Evolutionary conservation across 2,113 vertebrate species (phyloP), one percentile per base, ranked within the genome.

Genomic region (Eonycteris spelaea): DNA sequence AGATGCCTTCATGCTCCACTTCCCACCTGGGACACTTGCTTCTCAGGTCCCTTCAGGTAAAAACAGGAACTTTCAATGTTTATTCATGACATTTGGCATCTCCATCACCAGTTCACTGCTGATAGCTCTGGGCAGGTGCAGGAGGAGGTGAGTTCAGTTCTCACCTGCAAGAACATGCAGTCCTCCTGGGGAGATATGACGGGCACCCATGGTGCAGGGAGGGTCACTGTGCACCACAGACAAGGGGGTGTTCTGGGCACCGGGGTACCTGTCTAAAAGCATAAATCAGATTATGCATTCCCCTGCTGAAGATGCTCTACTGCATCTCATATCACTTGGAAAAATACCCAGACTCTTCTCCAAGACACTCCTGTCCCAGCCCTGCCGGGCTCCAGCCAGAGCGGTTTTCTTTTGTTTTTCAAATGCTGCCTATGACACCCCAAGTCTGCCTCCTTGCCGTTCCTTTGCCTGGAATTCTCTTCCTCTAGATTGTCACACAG

Each of bases 201-300:
- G 16, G 45, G 12, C 10, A 30, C 22, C 59, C 53, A 33, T 0
- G 7, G 80, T 73, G 33, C 26, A 19, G 82, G 79, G 63, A 51
- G 28, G 2, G 5, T n/a, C 57, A 5, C 2, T 24, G 45, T 40
- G 38, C 6, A 18, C 51, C 55, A 24, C 0, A 22, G 24, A 5
- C 24, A 33, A 59, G 10, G 61, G 45, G 40, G 68, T 11, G 7
- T 11, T 33, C 65, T 43, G 13, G 24, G 51, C 28, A 61, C 13
- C 33, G 28, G 13, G n/a, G 18, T 4, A 2, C 48, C 5, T 4
- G 53, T 43, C 43, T 15, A 43, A 43, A 87, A 71, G 71, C 7
- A 0, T 30, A 51, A 19, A 1, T 48, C 51, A 24, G 45, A 63
- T 45, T 1, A 8, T 48, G 24, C 19, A 18, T 48, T 38, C 12